Evolutionary conservation across 2,113 vertebrate species (phyloP).

Genomic region (Vicugna pacos): DNA sequence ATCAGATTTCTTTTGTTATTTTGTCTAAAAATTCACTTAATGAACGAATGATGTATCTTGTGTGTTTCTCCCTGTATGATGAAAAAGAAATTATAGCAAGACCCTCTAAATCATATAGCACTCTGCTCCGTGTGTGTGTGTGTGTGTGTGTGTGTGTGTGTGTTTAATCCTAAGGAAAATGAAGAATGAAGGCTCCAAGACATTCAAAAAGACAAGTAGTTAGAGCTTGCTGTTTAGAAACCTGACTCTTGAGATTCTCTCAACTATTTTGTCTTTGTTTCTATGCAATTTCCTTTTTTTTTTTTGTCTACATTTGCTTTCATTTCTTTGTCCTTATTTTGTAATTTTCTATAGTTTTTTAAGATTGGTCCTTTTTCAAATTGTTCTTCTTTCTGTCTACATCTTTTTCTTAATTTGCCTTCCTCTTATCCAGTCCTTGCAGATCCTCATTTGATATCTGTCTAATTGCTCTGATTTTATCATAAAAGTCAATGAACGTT

Average conservation of each 20-base stretch:
- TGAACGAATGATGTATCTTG: neutral
- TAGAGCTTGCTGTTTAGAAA: constrained; percentile 19
- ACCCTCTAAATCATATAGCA: neutral
- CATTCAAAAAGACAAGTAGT: neutral
- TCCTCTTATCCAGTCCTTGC: neutral
- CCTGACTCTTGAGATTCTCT: constrained; percentile 36
- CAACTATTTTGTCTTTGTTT: neutral
- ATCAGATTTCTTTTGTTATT: neutral
- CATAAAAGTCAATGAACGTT: constrained; percentile 32
- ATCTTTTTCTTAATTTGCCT: neutral
- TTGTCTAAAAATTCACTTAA: neutral
- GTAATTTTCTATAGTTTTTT: neutral
- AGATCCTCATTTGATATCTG: neutral
- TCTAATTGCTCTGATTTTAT: constrained; percentile 7
- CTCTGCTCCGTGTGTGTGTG: neutral
- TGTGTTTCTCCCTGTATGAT: neutral
- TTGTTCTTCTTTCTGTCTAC: neutral
- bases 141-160: no score
- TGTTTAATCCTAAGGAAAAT: neutral
- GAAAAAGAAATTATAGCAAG: neutral
- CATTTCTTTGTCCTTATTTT: neutral
- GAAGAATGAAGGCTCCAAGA: neutral
- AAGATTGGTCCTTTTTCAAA: neutral
- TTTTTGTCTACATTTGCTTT: neutral
- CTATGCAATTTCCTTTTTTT: neutral